Base-by-base conservation (phyloP, 92 coral and sea anemone species). In the Ricordea florida region DNA sequence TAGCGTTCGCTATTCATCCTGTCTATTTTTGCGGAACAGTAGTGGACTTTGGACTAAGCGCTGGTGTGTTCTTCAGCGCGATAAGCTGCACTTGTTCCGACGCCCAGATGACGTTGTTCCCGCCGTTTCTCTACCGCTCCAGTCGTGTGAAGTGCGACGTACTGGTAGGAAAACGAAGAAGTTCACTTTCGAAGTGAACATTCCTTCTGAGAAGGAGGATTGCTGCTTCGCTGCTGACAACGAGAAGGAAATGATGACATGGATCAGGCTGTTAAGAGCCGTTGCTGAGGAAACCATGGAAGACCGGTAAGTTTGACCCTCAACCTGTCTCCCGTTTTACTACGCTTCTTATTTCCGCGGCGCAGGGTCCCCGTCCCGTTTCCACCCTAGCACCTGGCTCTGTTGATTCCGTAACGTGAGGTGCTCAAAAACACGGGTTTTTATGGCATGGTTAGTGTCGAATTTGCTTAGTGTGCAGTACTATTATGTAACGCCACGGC, bases 51-150 rank as follows among this genome's bases (percentile, higher is more conserved):
- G 98, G 98, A 78, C 81, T 16, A 89, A 82, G 55, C 83, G 89
- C 10, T 94, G 98, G 98, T 85, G 97, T 21, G 97, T 94, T 11
- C 33, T 94, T 3, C 92, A 94, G 32, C 44, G 87, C 30, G 82
- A 87, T 42, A 87, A 65, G 41, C 27, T 91, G 15, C 97, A 91
- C 69, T 72, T 91, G 72, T 91, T 83, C 47, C 56, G 71, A 32
- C 60, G 70, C 30, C 79, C 88, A 1, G 93, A 87, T 22, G 97
- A 91, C 52, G 50, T 78, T 20, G 49, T 70, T 8, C 97, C 97
- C 0, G 27, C 66, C 15, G 30, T 69, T 29, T 67, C 88, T 16
- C 29, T 93, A 16, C 79, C 76, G 4, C 45, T 81, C 1, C 65
- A 66, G 57, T 92, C 84, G 16, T 84, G 98, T 46, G 82, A 76